These are phyloP conservation scores for Dendroctonus ponderosae DNA, from an alignment of 1,140 invertebrate species.

Conservation along the genomic window DNA sequence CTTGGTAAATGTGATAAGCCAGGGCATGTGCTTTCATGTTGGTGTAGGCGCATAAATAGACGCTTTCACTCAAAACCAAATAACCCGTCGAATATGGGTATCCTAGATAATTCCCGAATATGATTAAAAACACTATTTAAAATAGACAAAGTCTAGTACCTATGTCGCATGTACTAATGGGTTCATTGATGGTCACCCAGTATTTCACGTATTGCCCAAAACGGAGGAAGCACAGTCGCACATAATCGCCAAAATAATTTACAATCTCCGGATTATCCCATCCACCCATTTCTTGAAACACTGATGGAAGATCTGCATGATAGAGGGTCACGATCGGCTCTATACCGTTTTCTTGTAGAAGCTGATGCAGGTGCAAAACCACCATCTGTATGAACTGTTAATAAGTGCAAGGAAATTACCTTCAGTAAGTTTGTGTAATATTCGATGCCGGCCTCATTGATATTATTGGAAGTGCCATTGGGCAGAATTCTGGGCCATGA, in stretches of 20 bases:
- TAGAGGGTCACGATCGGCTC: conserved; percentile 58
- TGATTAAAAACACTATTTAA: too few relatives aligned
- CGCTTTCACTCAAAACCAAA: conserved; percentile 52
- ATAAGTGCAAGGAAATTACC: too few relatives aligned
- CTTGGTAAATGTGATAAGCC: conserved; percentile 57
- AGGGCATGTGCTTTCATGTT: conserved; percentile 56
- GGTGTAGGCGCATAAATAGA: conserved; percentile 57
- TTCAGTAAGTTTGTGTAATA: conserved; percentile 62
- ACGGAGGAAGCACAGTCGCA: conserved; percentile 56
- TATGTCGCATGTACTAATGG: conserved; percentile 59
- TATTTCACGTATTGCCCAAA: conserved; percentile 62
- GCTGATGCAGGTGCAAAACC: neutral
- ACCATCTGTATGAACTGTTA: too few relatives aligned
- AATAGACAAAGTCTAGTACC: neutral
- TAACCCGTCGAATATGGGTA: conserved; percentile 1
- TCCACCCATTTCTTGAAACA: conserved; percentile 45
- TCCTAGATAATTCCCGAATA: too few relatives aligned
- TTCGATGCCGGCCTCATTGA: conserved; percentile 60
- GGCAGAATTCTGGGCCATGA: conserved; percentile 57
- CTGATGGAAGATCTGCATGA: conserved; percentile 42
- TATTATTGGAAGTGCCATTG: conserved; percentile 46
- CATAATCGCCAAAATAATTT: conserved; percentile 58
- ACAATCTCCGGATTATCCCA: conserved; percentile 41
- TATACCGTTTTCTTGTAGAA: conserved; percentile 52
- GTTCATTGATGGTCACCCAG: conserved; percentile 75